phyloP scores from a whole-genome alignment of 2,888 invertebrate species.

The Drosophila fulvimacula region DNA sequence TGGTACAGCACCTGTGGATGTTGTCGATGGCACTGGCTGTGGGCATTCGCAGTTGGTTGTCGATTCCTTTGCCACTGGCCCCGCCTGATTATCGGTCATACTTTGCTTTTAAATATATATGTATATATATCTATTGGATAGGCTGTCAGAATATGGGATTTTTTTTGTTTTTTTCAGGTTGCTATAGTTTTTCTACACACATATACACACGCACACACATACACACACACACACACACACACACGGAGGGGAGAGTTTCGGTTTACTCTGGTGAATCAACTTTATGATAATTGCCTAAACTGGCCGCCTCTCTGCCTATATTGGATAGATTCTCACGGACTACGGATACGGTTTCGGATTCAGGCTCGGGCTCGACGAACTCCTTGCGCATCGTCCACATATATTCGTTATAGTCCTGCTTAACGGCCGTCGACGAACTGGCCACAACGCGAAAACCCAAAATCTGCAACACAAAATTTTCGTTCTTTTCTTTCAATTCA shows the following conservation, averaged over 20 bases:
- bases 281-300: conserved; percentile 84
- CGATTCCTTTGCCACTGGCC: conserved; percentile 57
- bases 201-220: conserved; percentile 25
- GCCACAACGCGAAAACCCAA: conserved; percentile 95
- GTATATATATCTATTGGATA: conserved; percentile 15
- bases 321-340: conserved; percentile 88
- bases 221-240: conserved; percentile 37
- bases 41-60: conserved; percentile 55
- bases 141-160: conserved; percentile 35
- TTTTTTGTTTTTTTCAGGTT: conserved; percentile 44
- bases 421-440: conserved; percentile 93
- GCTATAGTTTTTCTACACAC: conserved; percentile 60
- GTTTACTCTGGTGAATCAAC: conserved; percentile 84
- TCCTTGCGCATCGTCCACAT: conserved; percentile 98
- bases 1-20: conserved; percentile 35
- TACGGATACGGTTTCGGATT: conserved; percentile 84
- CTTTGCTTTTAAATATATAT: conserved; percentile 38
- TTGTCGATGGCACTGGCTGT: conserved; percentile 30
- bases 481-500: not conserved
- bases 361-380: conserved; percentile 90
- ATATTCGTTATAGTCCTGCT: conserved; percentile 95
- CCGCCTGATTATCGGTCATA: conserved; percentile 60
- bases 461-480: conserved; percentile 85
- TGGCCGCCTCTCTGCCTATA: conserved; percentile 86
- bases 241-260: conserved; percentile 13